Evolutionary conservation across 2,113 vertebrate genomes (phyloP), one percentile per base, ranked within the genome.

Genomic region (Alligator mississippiensis): DNA sequence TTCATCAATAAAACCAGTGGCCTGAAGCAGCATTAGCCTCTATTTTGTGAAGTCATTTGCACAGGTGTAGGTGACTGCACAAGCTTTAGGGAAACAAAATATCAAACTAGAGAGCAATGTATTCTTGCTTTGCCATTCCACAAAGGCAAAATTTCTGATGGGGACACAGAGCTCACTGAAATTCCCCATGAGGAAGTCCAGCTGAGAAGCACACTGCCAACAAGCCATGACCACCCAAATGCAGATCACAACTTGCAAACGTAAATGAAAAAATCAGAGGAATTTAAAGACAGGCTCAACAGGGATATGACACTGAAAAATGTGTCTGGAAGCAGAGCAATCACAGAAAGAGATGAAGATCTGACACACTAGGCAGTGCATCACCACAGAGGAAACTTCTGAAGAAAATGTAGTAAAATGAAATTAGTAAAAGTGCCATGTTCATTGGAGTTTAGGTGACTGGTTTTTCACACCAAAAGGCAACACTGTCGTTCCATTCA

Each of bases 261-360:
- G 5, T 30, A 38, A 72, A 22, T 1, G n/a, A 10, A 17, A 17
- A 21, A 47, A 47, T 47, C 47, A 70, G 18, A 70, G 2, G n/a
- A 30, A 30, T 68, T 68, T 30, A 68, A 68, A 74, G 38, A 54
- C 8, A 27, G 47, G 47, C 47, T 76, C 47, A 55, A 4, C 16
- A 13, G 24, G 38, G 74, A 3, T 28, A 9, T 38, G 9, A 28
- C 25, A 28, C 4, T 63, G 38, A 25, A 27, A 55, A 25, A 60
- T 74, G 15, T 61, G 60, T 58, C 72, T 87, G 84, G 66, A 78
- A 82, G 58, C n/a, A 58, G 79, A 80, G 68, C 80, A 47, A 47
- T 47, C 47, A 47, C 47, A 47, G 47, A 47, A 47, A 30, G 13
- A 0, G 0, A 16, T 11, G 11, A 38, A 64, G 27, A 54, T n/a